Evolutionary conservation across 2,888 invertebrate genomes (phyloP), one percentile per base, ranked within the genome.

Genomic region (Dolichomitus sp.): DNA sequence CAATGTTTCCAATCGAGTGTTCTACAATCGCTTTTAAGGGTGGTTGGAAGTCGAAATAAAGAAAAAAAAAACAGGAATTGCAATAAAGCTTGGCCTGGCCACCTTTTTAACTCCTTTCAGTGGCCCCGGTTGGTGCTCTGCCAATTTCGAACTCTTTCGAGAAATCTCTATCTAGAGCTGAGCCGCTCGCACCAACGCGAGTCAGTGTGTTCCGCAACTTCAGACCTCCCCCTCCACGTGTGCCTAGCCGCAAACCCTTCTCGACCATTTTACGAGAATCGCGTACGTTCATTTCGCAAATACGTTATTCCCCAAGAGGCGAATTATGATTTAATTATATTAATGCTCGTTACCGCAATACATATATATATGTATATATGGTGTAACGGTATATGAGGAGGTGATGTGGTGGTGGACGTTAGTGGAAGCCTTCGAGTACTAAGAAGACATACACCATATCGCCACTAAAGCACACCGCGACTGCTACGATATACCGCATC

Each of bases 231-330:
- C 50, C 54, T 12, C 12, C 37, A 12, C 12, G 23, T 23, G 48
- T 12, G 27, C 50, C 23, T 9, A 50, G 33, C 59, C 73, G 19
- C 50, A 12, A 61, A 40, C 42, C 12, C 72, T 50, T 63, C 57
- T 42, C 33, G 63, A 59, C 37, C 78, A 48, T 74, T 74, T 74
- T 42, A 81, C 81, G 65, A 69, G 42, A 45, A 14, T 61, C 69
- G 48, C 30, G 54, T 50, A 68, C 52, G 54, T 57, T 48, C 82
- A 70, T 82, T 65, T 82, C 57, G 82, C 73, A 78, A 82, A 82
- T 82, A 78, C 65, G 69, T 78, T 78, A 77, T 82, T 82, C 66
- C 82, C 82, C 82, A 72, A 30, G 76, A 76, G 54, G 75, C 61
- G 80, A 78, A 74, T 78, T 82, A 66, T 45, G 66, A 42, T 54